These are phyloP conservation scores for Epirrhoe alternata DNA, from an alignment of 2,888 invertebrate genomes.

Conservation along the genomic window DNA sequence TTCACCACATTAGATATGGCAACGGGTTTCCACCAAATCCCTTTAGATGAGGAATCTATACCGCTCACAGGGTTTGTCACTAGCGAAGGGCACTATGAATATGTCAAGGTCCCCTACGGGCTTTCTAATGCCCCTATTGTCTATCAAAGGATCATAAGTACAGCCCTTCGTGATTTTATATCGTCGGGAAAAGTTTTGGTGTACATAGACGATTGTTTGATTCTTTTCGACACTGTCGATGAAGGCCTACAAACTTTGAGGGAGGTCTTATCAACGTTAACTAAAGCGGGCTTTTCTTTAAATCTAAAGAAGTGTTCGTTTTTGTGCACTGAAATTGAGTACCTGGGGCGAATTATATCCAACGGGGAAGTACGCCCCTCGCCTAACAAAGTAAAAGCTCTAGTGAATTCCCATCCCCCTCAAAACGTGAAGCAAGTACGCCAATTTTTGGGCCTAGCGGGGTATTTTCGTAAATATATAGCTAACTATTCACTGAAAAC, in stretches of 20 bases:
- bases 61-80: constrained; percentile 37
- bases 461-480: constrained; percentile 10
- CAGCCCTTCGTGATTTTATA: constrained; percentile 10
- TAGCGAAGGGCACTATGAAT: constrained; percentile 12
- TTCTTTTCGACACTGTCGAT: neutral
- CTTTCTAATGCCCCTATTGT: constrained; percentile 22
- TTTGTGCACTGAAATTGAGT: constrained; percentile 41
- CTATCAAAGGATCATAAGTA: constrained; percentile 37
- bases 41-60: constrained; percentile 30
- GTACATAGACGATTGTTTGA: constrained; percentile 35
- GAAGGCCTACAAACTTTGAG: neutral
- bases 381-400: constrained; percentile 4
- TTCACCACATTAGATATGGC: constrained; percentile 44
- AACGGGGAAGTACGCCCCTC: constrained; percentile 47
- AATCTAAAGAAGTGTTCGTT: constrained; percentile 39
- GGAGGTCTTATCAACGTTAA: constrained; percentile 11
- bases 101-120: constrained; percentile 24
- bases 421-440: constrained; percentile 8
- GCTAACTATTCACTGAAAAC: neutral
- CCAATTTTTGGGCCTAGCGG: constrained; percentile 5
- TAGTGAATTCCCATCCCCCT: neutral
- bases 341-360: constrained; percentile 40
- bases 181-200: constrained; percentile 26
- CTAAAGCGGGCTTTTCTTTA: constrained; percentile 43
- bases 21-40: constrained; percentile 39